These are phyloP conservation scores for Sebastes nivosus DNA, from an alignment of 2,797 vertebrate genomes.

Conservation along the genomic window DNA sequence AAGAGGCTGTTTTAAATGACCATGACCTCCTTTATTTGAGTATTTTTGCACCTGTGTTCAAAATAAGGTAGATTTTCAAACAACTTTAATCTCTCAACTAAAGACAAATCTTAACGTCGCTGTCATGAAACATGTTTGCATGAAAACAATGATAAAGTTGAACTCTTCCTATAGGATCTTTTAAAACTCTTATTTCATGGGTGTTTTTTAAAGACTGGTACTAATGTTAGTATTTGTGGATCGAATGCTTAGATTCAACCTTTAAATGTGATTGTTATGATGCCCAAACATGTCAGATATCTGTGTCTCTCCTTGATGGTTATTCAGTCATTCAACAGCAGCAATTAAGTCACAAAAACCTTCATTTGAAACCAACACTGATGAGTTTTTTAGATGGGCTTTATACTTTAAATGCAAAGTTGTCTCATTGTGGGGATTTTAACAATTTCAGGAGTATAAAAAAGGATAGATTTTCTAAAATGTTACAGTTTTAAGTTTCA, in stretches of 20 bases:
- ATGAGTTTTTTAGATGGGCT: too few species aligned
- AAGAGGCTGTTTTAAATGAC: not conserved
- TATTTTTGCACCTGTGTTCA: not conserved
- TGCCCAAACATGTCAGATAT: not conserved
- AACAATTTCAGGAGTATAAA: not conserved
- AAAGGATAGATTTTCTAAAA: not conserved
- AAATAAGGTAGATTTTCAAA: too few species aligned
- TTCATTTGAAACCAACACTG: too few species aligned
- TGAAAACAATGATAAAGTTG: not conserved
- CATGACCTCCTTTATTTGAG: not conserved
- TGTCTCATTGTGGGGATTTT: not conserved
- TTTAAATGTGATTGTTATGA: not conserved
- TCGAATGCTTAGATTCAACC: not conserved
- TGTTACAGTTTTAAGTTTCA: not conserved
- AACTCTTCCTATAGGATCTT: not conserved
- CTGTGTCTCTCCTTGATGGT: not conserved
- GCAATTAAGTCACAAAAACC: not conserved
- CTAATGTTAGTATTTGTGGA: not conserved
- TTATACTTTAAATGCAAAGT: not conserved
- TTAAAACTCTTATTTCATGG: not conserved
- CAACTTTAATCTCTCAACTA: not conserved
- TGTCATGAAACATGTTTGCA: not conserved
- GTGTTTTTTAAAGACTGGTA: not conserved
- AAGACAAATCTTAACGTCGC: not conserved
- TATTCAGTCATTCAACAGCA: not conserved